phyloP scores from a whole-genome alignment of 2,888 invertebrate species.

The Campopleginae sp. region DNA sequence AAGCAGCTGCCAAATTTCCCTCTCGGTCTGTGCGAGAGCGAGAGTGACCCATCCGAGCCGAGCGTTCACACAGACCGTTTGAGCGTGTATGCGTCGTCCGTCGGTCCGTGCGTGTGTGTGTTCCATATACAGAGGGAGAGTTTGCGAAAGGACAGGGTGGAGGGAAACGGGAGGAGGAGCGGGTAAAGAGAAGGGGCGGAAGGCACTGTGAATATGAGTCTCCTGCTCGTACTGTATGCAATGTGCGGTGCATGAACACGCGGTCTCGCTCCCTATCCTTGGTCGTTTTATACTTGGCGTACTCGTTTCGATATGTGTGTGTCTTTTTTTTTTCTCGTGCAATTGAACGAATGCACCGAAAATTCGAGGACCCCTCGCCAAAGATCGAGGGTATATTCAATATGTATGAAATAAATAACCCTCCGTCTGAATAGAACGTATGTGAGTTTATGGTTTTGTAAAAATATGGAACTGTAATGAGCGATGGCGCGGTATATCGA shows the following conservation, averaged over 20 bases:
- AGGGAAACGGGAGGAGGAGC: constrained; percentile 6
- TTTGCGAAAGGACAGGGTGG: constrained; percentile 22
- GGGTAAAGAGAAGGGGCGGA: constrained; percentile 20
- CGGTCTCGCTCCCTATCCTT: constrained; percentile 46
- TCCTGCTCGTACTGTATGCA: constrained; percentile 37
- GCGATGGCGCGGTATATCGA: not conserved
- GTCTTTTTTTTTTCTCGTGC: not conserved
- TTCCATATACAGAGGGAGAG: constrained; percentile 76
- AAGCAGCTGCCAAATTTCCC: constrained; percentile 84
- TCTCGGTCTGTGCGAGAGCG: constrained; percentile 81
- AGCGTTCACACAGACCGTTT: constrained; percentile 5
- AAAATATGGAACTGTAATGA: constrained; percentile 42
- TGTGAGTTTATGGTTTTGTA: constrained; percentile 7
- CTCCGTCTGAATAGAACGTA: constrained; percentile 2
- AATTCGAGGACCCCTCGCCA: constrained; percentile 32
- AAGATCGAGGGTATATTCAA: constrained; percentile 40
- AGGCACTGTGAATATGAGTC: constrained; percentile 48
- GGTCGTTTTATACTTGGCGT: constrained; percentile 50
- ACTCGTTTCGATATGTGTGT: constrained; percentile 36
- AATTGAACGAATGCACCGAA: constrained; percentile 12
- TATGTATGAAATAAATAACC: constrained; percentile 21
- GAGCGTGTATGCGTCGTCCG: too few relatives aligned
- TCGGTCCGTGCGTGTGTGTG: constrained; percentile 72
- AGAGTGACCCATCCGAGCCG: constrained; percentile 83
- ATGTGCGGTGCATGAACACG: constrained; percentile 43